Evolutionary conservation across 2,113 vertebrate species (phyloP).

Genomic region (Prochilodus magdalenae): DNA sequence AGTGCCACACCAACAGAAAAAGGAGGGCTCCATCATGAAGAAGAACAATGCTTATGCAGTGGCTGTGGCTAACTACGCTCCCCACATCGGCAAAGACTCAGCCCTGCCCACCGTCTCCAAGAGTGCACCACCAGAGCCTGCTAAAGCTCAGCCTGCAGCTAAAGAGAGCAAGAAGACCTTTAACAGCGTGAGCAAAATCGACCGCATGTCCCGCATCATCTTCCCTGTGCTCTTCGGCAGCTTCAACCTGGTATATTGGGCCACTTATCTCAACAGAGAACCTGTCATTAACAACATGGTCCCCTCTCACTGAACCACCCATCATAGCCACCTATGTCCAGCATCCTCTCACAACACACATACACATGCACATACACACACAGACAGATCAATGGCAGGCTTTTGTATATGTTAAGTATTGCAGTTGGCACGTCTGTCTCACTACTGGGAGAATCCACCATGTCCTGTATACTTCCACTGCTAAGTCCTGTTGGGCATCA

Average conservation of each 20-base stretch:
- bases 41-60: slow-evolving; percentile 96
- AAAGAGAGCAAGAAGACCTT: slow-evolving; percentile 95
- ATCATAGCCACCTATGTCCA: slow-evolving; percentile 55
- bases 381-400: background rate
- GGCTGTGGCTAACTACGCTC: slow-evolving; percentile 93
- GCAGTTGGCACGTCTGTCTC: background rate
- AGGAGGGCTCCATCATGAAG: slow-evolving; percentile 89
- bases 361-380: slow-evolving; percentile 27
- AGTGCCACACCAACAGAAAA: slow-evolving; percentile 81
- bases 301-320: slow-evolving; percentile 71
- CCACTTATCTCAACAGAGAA: slow-evolving; percentile 91
- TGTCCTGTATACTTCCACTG: background rate
- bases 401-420: background rate
- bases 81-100: slow-evolving; percentile 90
- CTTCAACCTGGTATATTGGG: slow-evolving; percentile 97
- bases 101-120: slow-evolving; percentile 91
- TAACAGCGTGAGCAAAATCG: slow-evolving; percentile 97
- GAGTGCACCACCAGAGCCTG: slow-evolving; percentile 81
- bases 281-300: slow-evolving; percentile 84
- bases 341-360: slow-evolving; percentile 61
- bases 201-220: slow-evolving; percentile 95
- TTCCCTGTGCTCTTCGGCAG: slow-evolving; percentile 93
- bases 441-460: too few relatives aligned
- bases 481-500: too few relatives aligned
- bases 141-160: slow-evolving; percentile 81